Evolutionary conservation across 37 sponge, comb jelly and placozoan genomes (phyloP).

Genomic region (Halisarca cf. caerulea): DNA sequence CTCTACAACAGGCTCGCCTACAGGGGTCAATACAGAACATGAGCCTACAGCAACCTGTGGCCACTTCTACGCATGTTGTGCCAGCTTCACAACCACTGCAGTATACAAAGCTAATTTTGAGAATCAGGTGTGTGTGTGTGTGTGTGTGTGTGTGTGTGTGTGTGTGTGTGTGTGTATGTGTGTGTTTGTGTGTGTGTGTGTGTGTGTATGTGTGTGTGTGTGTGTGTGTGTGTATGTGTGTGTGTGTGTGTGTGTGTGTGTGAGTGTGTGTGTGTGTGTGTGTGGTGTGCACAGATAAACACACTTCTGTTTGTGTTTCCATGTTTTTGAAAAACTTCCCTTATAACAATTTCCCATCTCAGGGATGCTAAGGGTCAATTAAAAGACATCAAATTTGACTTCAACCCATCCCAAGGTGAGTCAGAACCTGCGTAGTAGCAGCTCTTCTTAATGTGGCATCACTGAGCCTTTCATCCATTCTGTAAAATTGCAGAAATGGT

Average conservation of each 20-base stretch:
- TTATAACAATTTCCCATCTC: background rate
- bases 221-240: too few relatives aligned
- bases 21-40: background rate
- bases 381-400: conserved; percentile 91
- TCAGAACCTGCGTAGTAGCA: too few relatives aligned
- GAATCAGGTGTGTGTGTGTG: conserved; percentile 52
- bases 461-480: too few relatives aligned
- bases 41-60: background rate
- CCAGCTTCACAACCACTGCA: background rate
- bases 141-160: conserved; percentile 8
- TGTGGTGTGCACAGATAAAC: background rate
- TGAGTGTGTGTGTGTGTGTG: background rate
- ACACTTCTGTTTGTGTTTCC: background rate
- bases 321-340: background rate
- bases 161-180: background rate
- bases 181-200: conserved; percentile 2
- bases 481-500: too few relatives aligned
- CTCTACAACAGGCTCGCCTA: conserved; percentile 11
- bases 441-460: too few relatives aligned
- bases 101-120: conserved; percentile 49
- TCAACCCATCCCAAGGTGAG: conserved; percentile 57
- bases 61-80: too few relatives aligned
- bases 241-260: conserved; percentile 10
- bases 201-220: too few relatives aligned
- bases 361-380: conserved; percentile 74